phyloP scores from a whole-genome alignment of 2,797 vertebrate genomes.

The Sebastiscus albofasciatus region DNA sequence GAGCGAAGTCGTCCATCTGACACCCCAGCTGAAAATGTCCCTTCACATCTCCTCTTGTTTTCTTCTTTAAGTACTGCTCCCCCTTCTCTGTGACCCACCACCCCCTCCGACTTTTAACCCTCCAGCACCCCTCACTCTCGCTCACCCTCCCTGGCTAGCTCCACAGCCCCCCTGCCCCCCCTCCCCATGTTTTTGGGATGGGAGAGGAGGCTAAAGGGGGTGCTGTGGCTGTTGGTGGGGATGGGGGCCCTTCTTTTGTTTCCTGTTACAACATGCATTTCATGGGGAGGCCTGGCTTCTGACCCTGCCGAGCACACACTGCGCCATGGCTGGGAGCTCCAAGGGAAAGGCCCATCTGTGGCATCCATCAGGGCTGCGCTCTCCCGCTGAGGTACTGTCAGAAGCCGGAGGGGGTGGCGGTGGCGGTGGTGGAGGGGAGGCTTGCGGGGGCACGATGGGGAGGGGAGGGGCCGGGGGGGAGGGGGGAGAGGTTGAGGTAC shows the following conservation, averaged over 20 bases:
- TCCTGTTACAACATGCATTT: constrained; percentile 81
- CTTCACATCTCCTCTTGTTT: constrained; percentile 40
- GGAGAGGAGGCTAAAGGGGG: constrained; percentile 48
- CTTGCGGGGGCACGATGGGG: constrained; percentile 36
- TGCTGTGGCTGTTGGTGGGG: constrained; percentile 53
- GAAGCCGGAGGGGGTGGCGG: constrained; percentile 56
- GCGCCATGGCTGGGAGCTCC: constrained; percentile 68
- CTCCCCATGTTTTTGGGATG: constrained; percentile 51
- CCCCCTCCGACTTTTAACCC: constrained; percentile 57
- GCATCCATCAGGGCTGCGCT: constrained; percentile 81
- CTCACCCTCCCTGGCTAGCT: constrained; percentile 12
- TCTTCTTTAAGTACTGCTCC: constrained; percentile 23
- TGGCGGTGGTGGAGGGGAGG: constrained; percentile 40
- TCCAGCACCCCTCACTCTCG: constrained; percentile 13
- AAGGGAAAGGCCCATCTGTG: constrained; percentile 85
- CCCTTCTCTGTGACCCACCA: constrained; percentile 17
- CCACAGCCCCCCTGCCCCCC: background rate
- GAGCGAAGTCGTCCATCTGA: constrained; percentile 48
- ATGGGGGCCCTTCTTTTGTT: constrained; percentile 79
- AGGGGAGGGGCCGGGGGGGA: constrained; percentile 38
- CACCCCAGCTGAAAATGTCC: constrained; percentile 42
- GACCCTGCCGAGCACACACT: constrained; percentile 77
- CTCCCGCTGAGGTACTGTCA: constrained; percentile 82
- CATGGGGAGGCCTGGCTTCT: constrained; percentile 79
- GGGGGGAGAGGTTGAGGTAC: constrained; percentile 17